phyloP scores from a whole-genome alignment of 2,797 vertebrate species.

The Chaunax sp. region DNA sequence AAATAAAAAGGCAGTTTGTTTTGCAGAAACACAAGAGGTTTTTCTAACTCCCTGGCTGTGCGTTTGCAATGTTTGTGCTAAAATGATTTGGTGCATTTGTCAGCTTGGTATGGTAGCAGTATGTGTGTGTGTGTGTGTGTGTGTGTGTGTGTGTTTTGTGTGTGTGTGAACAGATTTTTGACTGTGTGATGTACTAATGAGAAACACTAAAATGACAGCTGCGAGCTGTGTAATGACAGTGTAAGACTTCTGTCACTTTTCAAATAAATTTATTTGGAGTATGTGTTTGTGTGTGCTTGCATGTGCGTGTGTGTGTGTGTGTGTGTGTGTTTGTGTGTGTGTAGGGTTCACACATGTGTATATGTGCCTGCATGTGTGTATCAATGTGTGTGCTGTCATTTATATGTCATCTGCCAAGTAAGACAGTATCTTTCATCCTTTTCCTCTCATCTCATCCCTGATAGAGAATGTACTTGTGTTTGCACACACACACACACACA shows the following conservation, averaged over 20 bases:
- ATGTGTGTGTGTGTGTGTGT: constrained; percentile 24
- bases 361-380: constrained; percentile 29
- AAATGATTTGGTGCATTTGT: constrained; percentile 58
- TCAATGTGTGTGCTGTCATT: constrained; percentile 55
- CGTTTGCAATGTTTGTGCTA: constrained; percentile 53
- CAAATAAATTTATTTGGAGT: constrained; percentile 70
- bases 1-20: constrained; percentile 74
- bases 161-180: constrained; percentile 49
- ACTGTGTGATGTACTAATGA: constrained; percentile 76
- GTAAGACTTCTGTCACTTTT: constrained; percentile 78
- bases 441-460: constrained; percentile 68
- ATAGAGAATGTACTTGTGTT: constrained; percentile 55
- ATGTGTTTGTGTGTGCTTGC: constrained; percentile 32
- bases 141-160: constrained; percentile 6
- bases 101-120: constrained; percentile 37
- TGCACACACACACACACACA: constrained; percentile 9
- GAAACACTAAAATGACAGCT: constrained; percentile 75
- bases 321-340: not conserved
- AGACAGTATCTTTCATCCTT: constrained; percentile 73
- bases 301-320: not conserved
- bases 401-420: constrained; percentile 74
- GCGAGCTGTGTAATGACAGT: constrained; percentile 74
- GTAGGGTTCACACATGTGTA: constrained; percentile 9
- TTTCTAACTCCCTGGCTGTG: constrained; percentile 59
- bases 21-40: constrained; percentile 60